A percentile compares a stretch with the other conserved stretches of the same genome.
phyloP scores from a whole-genome alignment of 2,113 vertebrate species.

The Oryctolagus cuniculus region mOryCun1.1 NC_091434.1:142466001-142466500 shows the following conservation, averaged over 20 bases:
- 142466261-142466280: not conserved
- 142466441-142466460: not conserved
- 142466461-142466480: not conserved
- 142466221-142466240: rapidly evolving
- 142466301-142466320: not conserved
- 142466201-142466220: not conserved
- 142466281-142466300: not conserved
- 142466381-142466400: not conserved
- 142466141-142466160: not conserved
- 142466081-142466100: not conserved
- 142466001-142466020: not conserved
- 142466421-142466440: not conserved
- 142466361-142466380: not conserved
- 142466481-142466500: not conserved
- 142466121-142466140: not conserved
- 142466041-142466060: not conserved
- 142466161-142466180: rapidly evolving
- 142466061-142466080: not conserved
- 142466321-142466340: not conserved
- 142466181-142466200: not conserved
- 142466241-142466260: not conserved
- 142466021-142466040: no score
- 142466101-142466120: not conserved
- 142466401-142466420: not conserved
- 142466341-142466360: not conserved